These are phyloP conservation scores for Hirtodrosophila alboralis DNA, from an alignment of 2,888 invertebrate species.

Conservation along the genomic window DNA sequence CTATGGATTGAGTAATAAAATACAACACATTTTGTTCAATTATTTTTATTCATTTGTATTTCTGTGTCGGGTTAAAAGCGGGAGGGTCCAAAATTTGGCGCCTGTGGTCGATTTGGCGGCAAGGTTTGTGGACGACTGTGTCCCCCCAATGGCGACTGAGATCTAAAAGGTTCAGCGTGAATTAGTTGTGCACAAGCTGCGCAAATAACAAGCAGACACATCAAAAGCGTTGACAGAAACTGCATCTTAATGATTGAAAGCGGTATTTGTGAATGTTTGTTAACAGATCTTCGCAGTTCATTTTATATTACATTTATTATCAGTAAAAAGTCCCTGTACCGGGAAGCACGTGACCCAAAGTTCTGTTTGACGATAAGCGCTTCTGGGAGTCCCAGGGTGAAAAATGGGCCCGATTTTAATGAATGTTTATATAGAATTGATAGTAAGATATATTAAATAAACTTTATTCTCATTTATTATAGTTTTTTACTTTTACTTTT, in stretches of 20 bases:
- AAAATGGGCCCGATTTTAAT: neutral
- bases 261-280: neutral
- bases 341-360: slow-evolving; percentile 25
- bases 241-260: slow-evolving; percentile 47
- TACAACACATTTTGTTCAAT: slow-evolving; percentile 37
- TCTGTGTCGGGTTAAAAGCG: slow-evolving; percentile 12
- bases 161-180: slow-evolving; percentile 12
- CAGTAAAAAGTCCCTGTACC: slow-evolving; percentile 1
- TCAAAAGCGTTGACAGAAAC: slow-evolving; percentile 27
- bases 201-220: slow-evolving; percentile 34
- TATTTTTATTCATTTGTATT: slow-evolving; percentile 7
- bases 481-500: too few species aligned
- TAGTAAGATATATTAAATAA: too few species aligned
- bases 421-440: neutral
- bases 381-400: slow-evolving; percentile 12
- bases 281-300: neutral
- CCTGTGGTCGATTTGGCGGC: slow-evolving; percentile 39
- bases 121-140: slow-evolving; percentile 29
- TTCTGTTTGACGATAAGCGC: slow-evolving; percentile 9
- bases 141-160: slow-evolving; percentile 9
- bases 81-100: slow-evolving; percentile 17
- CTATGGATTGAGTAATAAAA: slow-evolving; percentile 40
- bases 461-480: too few species aligned
- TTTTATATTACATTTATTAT: slow-evolving; percentile 15
- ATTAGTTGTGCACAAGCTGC: slow-evolving; percentile 25